A percentile compares a stretch with the other conserved stretches of the same genome.
These are phyloP conservation scores for Oryzias celebensis DNA, from an alignment of 2,113 vertebrate species.

Conservation along the genomic window DNA sequence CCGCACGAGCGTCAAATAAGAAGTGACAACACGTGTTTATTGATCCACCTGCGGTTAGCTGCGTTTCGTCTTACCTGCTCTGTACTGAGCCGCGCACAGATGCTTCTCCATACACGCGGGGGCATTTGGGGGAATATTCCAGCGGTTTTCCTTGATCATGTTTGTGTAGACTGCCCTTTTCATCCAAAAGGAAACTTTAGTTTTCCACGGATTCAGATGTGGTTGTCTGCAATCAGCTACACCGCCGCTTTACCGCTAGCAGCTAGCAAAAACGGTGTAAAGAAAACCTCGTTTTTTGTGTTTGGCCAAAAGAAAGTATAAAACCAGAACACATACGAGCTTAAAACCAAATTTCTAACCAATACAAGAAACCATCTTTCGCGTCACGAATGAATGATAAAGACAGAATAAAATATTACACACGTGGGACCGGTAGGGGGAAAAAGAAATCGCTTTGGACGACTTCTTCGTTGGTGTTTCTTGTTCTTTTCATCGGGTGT, in stretches of 20 bases:
- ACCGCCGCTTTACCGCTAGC: conserved; percentile 7
- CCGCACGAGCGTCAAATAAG: not conserved
- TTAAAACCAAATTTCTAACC: too few species aligned
- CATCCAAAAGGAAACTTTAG: conserved; percentile 30
- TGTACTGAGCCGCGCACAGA: conserved; percentile 84
- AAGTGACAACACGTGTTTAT: conserved; percentile 35
- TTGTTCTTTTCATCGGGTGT: not conserved
- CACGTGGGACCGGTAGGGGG: conserved; percentile 38
- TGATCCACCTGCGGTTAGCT: conserved; percentile 1
- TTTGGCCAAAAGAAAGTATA: too few species aligned
- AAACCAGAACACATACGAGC: too few species aligned
- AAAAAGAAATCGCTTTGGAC: conserved; percentile 35
- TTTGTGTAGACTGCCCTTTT: conserved; percentile 50
- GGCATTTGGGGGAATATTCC: conserved; percentile 88
- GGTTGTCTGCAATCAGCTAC: too few species aligned
- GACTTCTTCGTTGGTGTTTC: conserved; percentile 7
- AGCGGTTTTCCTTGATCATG: conserved; percentile 81
- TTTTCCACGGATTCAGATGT: not conserved
- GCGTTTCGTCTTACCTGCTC: conserved; percentile 69
- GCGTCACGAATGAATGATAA: conserved; percentile 35
- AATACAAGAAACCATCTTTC: too few species aligned
- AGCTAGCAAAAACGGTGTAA: too few species aligned
- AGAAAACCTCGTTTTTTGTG: too few species aligned
- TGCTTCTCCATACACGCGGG: conserved; percentile 94
- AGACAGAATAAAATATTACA: not conserved